Percentiles rank a stretch among this genome's conserved stretches.
Evolutionary conservation across 92 coral and sea anemone species (phyloP).

Genomic region (Epizoanthus illoricatus): DNA sequence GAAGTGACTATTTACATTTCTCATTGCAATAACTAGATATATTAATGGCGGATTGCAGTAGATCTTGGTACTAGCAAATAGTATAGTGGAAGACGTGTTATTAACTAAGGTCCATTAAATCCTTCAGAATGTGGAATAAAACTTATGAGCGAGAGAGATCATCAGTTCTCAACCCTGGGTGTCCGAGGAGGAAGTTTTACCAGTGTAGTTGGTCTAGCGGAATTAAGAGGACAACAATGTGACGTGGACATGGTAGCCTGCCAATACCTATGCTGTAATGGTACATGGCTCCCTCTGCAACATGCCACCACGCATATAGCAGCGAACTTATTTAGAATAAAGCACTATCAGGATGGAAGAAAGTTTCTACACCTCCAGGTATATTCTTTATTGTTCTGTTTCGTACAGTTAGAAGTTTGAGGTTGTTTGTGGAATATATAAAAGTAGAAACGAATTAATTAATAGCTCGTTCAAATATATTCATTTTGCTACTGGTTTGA

Average conservation of each 20-base stretch:
- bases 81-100: not conserved
- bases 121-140: slow-evolving; percentile 14
- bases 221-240: not conserved
- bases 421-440: no score
- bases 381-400: not conserved
- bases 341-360: not conserved
- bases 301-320: not conserved
- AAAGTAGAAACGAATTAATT: no score
- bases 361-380: slow-evolving; percentile 13
- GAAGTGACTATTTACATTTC: no score
- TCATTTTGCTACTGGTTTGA: no score
- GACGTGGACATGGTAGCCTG: slow-evolving; percentile 21
- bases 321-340: not conserved
- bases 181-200: slow-evolving; percentile 23
- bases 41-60: no score
- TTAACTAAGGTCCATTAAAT: not conserved
- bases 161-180: slow-evolving; percentile 24
- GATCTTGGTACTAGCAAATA: no score
- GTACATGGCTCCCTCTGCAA: slow-evolving; percentile 11
- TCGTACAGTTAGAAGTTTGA: no score
- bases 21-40: no score
- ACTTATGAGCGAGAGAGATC: slow-evolving; percentile 25
- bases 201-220: slow-evolving; percentile 10
- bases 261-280: slow-evolving; percentile 19
- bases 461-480: no score